Conservation (phyloP, 92 coral and sea anemone species). For the Bergia sp. region DNA sequence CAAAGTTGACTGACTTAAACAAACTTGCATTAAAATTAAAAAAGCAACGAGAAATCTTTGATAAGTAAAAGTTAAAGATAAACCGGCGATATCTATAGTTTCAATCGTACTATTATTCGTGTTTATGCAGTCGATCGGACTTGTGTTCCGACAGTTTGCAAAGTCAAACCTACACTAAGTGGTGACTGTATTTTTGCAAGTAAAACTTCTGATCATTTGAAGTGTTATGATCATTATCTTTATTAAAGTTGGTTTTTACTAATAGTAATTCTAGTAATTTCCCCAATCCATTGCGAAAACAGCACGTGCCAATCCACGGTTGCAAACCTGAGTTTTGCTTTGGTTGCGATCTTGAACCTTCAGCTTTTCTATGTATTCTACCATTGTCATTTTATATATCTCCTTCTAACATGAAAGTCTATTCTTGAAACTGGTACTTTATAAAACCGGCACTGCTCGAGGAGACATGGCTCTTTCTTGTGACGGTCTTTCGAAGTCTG, state of each 20-base stretch:
- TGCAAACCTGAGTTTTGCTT: too few relatives aligned
- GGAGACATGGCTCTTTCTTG: not conserved
- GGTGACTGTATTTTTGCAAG: too few relatives aligned
- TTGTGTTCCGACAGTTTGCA: too few relatives aligned
- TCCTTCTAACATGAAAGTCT: too few relatives aligned
- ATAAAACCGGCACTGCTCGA: not conserved
- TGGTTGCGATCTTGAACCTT: too few relatives aligned
- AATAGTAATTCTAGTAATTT: not conserved
- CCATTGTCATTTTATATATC: too few relatives aligned
- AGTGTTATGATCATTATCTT: not conserved
- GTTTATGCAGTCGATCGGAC: too few relatives aligned
- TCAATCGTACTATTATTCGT: not conserved
- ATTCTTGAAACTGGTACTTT: not conserved
- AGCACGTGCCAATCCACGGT: too few relatives aligned
- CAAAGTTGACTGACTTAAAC: not conserved
- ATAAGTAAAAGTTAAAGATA: not conserved
- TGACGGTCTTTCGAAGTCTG: not conserved
- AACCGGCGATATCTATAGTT: not conserved
- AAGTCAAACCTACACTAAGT: too few relatives aligned
- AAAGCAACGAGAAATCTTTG: not conserved
- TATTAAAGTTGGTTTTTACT: not conserved
- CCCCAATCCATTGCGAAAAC: constrained; percentile 8
- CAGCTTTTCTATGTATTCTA: too few relatives aligned
- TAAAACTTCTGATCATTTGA: not conserved
- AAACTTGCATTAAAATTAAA: not conserved